A percentile compares a stretch with the other conserved stretches of the same genome.
Conservation (phyloP, 2,797 vertebrate species). For the Lagocephalus sceleratus region DNA sequence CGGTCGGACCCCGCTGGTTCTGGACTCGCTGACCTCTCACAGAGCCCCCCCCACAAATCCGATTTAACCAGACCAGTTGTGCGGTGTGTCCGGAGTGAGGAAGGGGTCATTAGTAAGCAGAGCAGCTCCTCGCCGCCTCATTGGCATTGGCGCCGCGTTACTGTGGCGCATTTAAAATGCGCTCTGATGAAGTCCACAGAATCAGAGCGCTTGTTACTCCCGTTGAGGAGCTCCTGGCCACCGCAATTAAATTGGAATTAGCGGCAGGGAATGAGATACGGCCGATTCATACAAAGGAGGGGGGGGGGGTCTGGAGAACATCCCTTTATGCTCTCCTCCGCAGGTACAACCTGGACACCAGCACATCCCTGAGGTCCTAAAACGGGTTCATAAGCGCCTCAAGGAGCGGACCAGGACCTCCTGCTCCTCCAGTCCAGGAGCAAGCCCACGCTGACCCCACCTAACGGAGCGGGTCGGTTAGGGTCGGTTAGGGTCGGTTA, state of each 20-base stretch:
- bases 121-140: constrained; percentile 95
- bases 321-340: too few species aligned
- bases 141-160: constrained; percentile 99
- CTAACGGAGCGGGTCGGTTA: too few species aligned
- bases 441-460: too few species aligned
- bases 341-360: too few species aligned
- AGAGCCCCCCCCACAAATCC: constrained; percentile 88
- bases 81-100: constrained; percentile 95
- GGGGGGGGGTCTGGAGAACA: constrained; percentile 23
- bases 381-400: too few species aligned
- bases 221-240: constrained; percentile 99
- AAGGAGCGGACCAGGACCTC: too few species aligned
- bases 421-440: too few species aligned
- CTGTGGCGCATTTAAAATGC: constrained; percentile 99
- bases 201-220: constrained; percentile 99
- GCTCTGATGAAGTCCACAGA: constrained; percentile 99
- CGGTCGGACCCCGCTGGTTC: constrained; percentile 76
- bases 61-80: constrained; percentile 99
- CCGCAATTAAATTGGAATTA: constrained; percentile 99
- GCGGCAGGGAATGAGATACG: constrained; percentile 85
- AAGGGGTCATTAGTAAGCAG: constrained; percentile 99
- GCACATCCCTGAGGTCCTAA: too few species aligned
- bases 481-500: too few species aligned
- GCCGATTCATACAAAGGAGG: constrained; percentile 80
- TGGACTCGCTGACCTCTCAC: constrained; percentile 86